phyloP scores from a whole-genome alignment of 2,113 vertebrate genomes.

The Aramus guarauna region DNA sequence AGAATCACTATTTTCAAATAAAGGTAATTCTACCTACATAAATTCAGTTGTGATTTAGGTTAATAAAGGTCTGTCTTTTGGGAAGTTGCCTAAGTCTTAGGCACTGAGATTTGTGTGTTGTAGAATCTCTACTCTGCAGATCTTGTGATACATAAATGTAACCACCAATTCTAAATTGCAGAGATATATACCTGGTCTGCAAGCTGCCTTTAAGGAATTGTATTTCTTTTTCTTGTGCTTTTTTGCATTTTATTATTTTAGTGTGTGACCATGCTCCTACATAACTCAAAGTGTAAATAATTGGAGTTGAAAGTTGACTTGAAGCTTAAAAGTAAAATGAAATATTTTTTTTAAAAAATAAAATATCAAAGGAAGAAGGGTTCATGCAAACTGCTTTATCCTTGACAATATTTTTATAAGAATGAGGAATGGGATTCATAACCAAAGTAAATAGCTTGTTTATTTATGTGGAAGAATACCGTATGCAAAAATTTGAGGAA shows the following conservation, averaged over 20 bases:
- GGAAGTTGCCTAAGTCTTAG: neutral
- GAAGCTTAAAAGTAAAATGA: neutral
- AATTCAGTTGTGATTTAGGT: neutral
- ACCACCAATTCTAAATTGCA: neutral
- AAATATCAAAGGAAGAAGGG: neutral
- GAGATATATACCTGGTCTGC: neutral
- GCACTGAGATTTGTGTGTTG: neutral
- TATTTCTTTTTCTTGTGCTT: neutral
- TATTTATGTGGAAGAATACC: neutral
- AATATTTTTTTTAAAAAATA: neutral
- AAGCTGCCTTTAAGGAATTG: neutral
- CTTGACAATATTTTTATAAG: neutral
- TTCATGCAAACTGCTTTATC: neutral
- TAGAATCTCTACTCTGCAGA: neutral
- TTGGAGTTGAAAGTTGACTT: neutral
- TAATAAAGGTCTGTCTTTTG: neutral
- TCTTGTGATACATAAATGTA: neutral
- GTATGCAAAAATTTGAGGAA: neutral
- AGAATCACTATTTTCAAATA: neutral
- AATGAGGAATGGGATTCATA: neutral
- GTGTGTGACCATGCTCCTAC: neutral
- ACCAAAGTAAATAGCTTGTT: neutral
- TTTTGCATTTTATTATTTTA: neutral
- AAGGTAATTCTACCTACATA: neutral
- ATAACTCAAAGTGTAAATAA: neutral